Conservation (phyloP, 2,797 vertebrate species). For the Leptoclinus maculatus region DNA sequence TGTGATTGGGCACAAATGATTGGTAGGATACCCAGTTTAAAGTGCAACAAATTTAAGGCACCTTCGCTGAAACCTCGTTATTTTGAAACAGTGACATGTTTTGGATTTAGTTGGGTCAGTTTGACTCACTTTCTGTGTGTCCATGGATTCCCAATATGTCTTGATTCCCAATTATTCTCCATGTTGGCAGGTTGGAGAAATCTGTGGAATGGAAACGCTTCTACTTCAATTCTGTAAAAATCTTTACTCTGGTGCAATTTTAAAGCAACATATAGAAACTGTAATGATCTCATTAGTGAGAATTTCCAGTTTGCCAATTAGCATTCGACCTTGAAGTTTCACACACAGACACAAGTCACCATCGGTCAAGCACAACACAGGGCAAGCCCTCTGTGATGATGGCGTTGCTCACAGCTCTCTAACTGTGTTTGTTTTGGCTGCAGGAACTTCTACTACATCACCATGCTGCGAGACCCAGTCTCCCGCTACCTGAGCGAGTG, state of each 20-base stretch:
- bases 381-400: slow-evolving; percentile 59
- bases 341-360: slow-evolving; percentile 65
- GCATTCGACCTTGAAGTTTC: slow-evolving; percentile 81
- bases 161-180: slow-evolving; percentile 61
- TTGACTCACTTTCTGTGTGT: slow-evolving; percentile 37
- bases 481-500: slow-evolving; percentile 97
- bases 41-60: slow-evolving; percentile 28
- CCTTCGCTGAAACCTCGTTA: slow-evolving; percentile 53
- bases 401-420: slow-evolving; percentile 74
- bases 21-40: slow-evolving; percentile 43
- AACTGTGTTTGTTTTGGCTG: slow-evolving; percentile 84
- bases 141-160: slow-evolving; percentile 38
- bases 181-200: slow-evolving; percentile 48
- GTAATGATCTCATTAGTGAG: slow-evolving; percentile 73
- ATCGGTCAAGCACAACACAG: slow-evolving; percentile 71
- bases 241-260: slow-evolving; percentile 39
- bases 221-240: slow-evolving; percentile 39
- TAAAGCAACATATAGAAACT: slow-evolving; percentile 46
- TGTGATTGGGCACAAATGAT: slow-evolving; percentile 52
- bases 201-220: slow-evolving; percentile 38
- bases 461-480: slow-evolving; percentile 96
- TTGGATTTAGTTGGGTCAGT: slow-evolving; percentile 40
- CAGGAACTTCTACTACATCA: slow-evolving; percentile 99
- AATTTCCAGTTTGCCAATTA: slow-evolving; percentile 84
- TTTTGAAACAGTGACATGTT: slow-evolving; percentile 51